These are phyloP conservation scores for Anaspis maculata DNA, from an alignment of 2,888 invertebrate genomes.

Conservation along the genomic window DNA sequence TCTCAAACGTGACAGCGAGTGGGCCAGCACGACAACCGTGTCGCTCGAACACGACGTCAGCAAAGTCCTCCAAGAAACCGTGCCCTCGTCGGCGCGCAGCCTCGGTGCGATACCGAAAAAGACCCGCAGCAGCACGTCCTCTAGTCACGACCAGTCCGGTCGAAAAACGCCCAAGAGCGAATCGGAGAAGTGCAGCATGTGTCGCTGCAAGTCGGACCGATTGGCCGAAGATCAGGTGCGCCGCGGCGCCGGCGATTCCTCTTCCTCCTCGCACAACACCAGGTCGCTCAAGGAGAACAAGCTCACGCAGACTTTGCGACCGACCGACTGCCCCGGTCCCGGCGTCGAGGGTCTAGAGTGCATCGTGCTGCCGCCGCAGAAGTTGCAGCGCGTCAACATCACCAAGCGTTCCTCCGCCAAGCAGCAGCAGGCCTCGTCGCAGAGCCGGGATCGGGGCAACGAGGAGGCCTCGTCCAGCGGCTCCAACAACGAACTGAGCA, in stretches of 20 bases:
- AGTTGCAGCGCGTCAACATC: constrained; percentile 7
- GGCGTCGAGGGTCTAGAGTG: constrained; percentile 36
- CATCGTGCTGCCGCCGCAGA: constrained; percentile 43
- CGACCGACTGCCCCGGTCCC: constrained; percentile 20
- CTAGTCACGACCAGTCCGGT: constrained; percentile 13
- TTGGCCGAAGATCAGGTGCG: constrained; percentile 10
- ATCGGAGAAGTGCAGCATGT: constrained; percentile 34
- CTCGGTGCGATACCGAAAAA: constrained; percentile 67
- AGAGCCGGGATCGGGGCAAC: too few relatives aligned
- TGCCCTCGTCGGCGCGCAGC: constrained; percentile 44
- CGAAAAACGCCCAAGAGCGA: constrained; percentile 34
- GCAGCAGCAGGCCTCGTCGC: constrained; percentile 3
- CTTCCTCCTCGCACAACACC: neutral
- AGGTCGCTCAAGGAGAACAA: constrained; percentile 28
- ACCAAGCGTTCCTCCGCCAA: constrained; percentile 9
- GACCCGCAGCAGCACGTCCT: constrained; percentile 24
- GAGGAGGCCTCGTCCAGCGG: constrained; percentile 46
- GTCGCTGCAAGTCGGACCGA: constrained; percentile 21
- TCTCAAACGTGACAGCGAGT: constrained; percentile 45
- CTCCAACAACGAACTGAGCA: constrained; percentile 57
- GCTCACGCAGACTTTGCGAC: constrained; percentile 29
- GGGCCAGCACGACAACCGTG: constrained; percentile 41
- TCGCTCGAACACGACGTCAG: constrained; percentile 45
- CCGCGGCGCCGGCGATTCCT: neutral
- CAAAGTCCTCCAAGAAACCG: constrained; percentile 46